Percentiles rank a stretch among this genome's conserved stretches.
These are phyloP conservation scores for Acrobasis repandana DNA, from an alignment of 2,888 invertebrate species.

Conservation along the genomic window DNA sequence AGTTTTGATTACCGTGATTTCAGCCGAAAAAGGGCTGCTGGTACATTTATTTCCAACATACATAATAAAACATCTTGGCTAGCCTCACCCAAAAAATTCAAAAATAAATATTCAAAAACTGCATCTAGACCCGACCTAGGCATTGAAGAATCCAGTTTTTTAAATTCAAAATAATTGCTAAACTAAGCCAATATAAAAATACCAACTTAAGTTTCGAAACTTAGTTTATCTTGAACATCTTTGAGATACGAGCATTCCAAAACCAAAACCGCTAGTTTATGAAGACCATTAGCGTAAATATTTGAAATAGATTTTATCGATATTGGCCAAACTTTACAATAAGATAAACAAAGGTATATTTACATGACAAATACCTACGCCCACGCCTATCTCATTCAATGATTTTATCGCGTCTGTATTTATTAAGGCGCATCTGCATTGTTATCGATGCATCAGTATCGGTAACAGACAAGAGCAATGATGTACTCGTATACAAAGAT, in stretches of 20 bases:
- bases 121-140: too few relatives aligned
- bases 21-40: too few relatives aligned
- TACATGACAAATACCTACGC: slow-evolving; percentile 29
- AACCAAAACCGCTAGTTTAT: slow-evolving; percentile 2
- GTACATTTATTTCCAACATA: too few relatives aligned
- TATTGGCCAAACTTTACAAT: slow-evolving; percentile 20
- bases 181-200: neutral
- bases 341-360: slow-evolving; percentile 20
- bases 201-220: neutral
- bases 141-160: too few relatives aligned
- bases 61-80: too few relatives aligned
- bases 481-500: too few relatives aligned
- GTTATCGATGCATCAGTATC: slow-evolving; percentile 51
- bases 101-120: too few relatives aligned
- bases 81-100: too few relatives aligned
- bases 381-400: slow-evolving; percentile 29
- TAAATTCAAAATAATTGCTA: too few relatives aligned
- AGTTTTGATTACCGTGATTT: too few relatives aligned
- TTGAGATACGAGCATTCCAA: neutral
- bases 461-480: slow-evolving; percentile 45
- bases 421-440: slow-evolving; percentile 54
- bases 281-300: slow-evolving; percentile 8
- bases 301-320: slow-evolving; percentile 8
- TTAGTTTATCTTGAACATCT: neutral
- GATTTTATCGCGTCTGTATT: slow-evolving; percentile 43